These are phyloP conservation scores for Disparrhopalites patrizii DNA, from an alignment of 2,888 invertebrate genomes.

Conservation along the genomic window DNA sequence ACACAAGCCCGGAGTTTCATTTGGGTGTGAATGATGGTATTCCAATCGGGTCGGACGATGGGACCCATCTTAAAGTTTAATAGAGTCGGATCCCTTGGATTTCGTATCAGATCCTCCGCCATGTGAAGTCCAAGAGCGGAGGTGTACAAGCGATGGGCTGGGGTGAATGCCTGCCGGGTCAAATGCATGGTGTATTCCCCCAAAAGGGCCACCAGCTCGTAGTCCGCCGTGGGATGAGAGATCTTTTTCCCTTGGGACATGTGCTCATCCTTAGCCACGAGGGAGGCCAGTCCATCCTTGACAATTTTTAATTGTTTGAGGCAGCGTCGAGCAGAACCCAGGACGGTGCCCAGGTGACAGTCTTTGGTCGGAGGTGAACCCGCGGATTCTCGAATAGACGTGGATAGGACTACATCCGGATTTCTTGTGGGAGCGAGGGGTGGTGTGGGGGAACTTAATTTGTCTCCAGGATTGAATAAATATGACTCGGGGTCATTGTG, in stretches of 20 bases:
- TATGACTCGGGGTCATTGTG: background rate
- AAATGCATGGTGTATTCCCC: constrained; percentile 32
- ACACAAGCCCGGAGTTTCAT: constrained; percentile 39
- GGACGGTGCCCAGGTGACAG: constrained; percentile 39
- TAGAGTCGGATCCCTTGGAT: constrained; percentile 35
- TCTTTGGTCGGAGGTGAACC: background rate
- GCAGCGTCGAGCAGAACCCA: constrained; percentile 37
- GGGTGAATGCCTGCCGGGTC: constrained; percentile 41
- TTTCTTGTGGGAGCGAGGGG: constrained; percentile 7
- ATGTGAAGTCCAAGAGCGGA: constrained; percentile 40
- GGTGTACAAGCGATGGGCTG: constrained; percentile 43
- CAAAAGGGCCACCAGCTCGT: constrained; percentile 7
- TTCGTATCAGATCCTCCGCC: constrained; percentile 43
- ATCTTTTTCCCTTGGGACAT: constrained; percentile 31
- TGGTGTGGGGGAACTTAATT: constrained; percentile 13
- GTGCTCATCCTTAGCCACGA: constrained; percentile 42
- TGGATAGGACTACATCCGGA: background rate
- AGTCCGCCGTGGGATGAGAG: constrained; percentile 29
- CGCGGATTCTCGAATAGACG: background rate
- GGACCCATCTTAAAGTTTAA: constrained; percentile 30
- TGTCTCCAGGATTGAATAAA: constrained; percentile 25
- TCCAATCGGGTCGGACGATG: constrained; percentile 5
- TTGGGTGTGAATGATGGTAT: constrained; percentile 30
- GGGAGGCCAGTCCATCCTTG: constrained; percentile 33
- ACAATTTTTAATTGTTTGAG: constrained; percentile 33